phyloP scores from a whole-genome alignment of 1,140 invertebrate genomes.

The Chlorops oryzae region DNA sequence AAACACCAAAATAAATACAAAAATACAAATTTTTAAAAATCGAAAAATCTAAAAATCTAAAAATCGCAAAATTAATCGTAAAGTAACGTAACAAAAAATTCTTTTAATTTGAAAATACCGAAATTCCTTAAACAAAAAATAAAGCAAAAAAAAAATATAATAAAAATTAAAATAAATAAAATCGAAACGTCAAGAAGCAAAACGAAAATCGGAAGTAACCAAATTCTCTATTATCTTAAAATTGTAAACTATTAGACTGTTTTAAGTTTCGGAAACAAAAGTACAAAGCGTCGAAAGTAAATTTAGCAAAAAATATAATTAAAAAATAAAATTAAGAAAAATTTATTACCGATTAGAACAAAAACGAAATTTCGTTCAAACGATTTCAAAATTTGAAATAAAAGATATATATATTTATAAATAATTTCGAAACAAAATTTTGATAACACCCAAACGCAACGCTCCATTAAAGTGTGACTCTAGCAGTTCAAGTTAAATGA shows the following conservation, averaged over 20 bases:
- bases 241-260: slow-evolving; percentile 9
- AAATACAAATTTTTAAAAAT: background rate
- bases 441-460: too few relatives aligned
- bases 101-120: too few relatives aligned
- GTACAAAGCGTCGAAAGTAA: slow-evolving; percentile 29
- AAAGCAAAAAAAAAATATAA: slow-evolving; percentile 11
- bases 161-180: slow-evolving; percentile 8
- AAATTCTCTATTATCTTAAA: background rate
- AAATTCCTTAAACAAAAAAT: slow-evolving; percentile 15
- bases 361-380: background rate
- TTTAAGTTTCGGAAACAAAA: slow-evolving; percentile 39
- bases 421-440: background rate
- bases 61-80: too few relatives aligned
- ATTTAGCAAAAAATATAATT: background rate
- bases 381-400: background rate
- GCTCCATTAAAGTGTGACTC: too few relatives aligned
- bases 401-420: background rate
- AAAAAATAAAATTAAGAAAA: background rate
- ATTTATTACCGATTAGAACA: background rate
- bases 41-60: background rate
- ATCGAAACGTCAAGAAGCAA: slow-evolving; percentile 3
- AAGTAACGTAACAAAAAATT: too few relatives aligned
- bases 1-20: background rate
- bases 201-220: too few relatives aligned
- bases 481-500: too few relatives aligned